phyloP scores from a whole-genome alignment of 2,113 vertebrate genomes.

The Trogon melanurus region DNA sequence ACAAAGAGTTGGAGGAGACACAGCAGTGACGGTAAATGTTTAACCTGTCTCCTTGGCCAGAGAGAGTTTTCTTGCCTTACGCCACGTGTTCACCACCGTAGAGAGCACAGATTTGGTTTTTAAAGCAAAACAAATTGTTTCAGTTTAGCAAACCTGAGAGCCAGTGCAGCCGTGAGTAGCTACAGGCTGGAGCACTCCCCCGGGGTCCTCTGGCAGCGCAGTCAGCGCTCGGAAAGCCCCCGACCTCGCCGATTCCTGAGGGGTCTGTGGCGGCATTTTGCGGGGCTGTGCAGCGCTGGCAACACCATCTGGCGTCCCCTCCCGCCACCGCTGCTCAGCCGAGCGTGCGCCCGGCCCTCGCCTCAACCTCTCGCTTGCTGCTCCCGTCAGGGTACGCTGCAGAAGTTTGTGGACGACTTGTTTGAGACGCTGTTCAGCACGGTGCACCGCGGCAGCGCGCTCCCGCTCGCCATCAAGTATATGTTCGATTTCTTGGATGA shows the following conservation, averaged over 20 bases:
- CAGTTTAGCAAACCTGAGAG: neutral
- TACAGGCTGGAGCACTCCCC: neutral
- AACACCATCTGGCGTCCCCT: neutral
- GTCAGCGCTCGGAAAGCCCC: accelerated
- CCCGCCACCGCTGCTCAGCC: neutral
- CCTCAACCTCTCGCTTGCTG: neutral
- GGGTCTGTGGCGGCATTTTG: neutral
- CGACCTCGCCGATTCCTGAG: accelerated
- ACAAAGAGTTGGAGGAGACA: neutral
- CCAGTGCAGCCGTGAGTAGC: neutral
- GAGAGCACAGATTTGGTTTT: neutral
- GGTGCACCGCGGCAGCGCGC: slow-evolving; percentile 92
- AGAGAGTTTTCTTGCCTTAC: neutral
- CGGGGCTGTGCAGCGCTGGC: neutral
- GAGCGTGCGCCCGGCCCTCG: neutral
- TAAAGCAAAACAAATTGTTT: neutral
- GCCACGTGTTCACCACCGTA: accelerated
- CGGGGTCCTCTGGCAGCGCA: accelerated
- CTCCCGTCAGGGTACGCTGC: slow-evolving; percentile 88
- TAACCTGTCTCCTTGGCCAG: accelerated
- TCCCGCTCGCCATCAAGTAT: slow-evolving; percentile 98
- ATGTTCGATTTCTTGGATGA: slow-evolving; percentile 99
- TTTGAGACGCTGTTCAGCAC: slow-evolving; percentile 99
- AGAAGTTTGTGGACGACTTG: slow-evolving; percentile 97
- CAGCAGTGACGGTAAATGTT: neutral